Evolutionary conservation across 2,888 invertebrate species (phyloP).

Genomic region (Hydriomena furcata): DNA sequence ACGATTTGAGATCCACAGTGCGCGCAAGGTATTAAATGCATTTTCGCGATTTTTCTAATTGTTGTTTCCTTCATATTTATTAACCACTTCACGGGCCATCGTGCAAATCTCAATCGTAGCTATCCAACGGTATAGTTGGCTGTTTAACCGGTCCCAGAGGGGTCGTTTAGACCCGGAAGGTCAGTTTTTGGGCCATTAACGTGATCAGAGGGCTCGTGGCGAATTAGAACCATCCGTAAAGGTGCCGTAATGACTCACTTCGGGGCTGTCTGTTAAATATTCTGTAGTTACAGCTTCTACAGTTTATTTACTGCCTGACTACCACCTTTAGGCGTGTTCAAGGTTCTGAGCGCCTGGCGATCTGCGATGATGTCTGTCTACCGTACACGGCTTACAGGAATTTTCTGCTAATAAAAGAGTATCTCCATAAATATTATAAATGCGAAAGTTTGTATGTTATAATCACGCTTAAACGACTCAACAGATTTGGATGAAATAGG

Average conservation of each 20-base stretch:
- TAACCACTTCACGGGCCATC: constrained; percentile 3
- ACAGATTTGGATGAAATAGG: no score
- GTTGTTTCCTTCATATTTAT: constrained; percentile 3
- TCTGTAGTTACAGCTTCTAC: constrained; percentile 26
- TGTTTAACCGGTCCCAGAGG: constrained; percentile 68
- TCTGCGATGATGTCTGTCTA: no score
- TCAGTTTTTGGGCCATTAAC: constrained; percentile 81
- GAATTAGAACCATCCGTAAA: constrained; percentile 74
- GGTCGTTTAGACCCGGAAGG: constrained; percentile 68
- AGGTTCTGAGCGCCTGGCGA: no score
- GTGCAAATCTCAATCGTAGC: constrained; percentile 53
- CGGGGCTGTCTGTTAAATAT: constrained; percentile 60
- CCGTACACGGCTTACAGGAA: no score
- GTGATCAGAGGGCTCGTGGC: constrained; percentile 66
- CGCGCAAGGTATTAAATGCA: no score
- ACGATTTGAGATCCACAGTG: not conserved
- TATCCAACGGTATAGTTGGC: constrained; percentile 48
- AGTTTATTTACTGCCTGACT: not conserved
- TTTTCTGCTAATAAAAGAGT: no score
- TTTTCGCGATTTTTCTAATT: no score
- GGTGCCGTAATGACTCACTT: constrained; percentile 76
- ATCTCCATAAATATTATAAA: no score
- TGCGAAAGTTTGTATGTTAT: no score
- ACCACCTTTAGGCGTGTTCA: no score
- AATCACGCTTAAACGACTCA: no score